These are phyloP conservation scores for Erpobdella octoculata DNA, from an alignment of 2,888 invertebrate species.

Conservation along the genomic window DNA sequence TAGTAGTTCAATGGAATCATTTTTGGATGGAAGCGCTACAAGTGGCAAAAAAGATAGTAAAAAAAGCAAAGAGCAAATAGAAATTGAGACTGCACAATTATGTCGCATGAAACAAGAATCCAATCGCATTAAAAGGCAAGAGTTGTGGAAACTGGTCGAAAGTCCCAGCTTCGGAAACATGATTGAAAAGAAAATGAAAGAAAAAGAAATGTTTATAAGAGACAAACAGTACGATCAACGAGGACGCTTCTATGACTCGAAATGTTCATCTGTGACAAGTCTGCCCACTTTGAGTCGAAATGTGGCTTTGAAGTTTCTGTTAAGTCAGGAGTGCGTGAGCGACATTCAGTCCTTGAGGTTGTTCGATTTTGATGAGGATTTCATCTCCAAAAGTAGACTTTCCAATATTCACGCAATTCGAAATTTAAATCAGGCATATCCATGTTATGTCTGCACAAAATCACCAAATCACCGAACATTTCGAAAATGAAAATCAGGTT, in stretches of 20 bases:
- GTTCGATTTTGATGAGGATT: background rate
- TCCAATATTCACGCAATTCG: background rate
- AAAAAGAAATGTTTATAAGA: conserved; percentile 10
- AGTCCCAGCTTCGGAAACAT: conserved; percentile 1
- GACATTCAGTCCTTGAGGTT: background rate
- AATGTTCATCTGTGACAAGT: background rate
- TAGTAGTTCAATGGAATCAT: too few species aligned
- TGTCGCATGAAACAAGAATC: background rate
- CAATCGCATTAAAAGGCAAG: conserved; percentile 6
- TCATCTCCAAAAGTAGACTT: background rate
- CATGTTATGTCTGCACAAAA: too few species aligned
- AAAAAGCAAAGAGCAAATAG: too few species aligned
- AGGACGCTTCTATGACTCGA: background rate
- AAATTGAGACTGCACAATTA: too few species aligned
- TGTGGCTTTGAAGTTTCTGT: too few species aligned
- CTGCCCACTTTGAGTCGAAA: background rate
- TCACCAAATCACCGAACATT: too few species aligned
- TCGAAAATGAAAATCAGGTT: too few species aligned
- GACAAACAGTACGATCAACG: background rate
- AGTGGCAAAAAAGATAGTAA: too few species aligned
- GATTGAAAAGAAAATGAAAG: conserved; percentile 18
- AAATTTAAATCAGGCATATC: too few species aligned
- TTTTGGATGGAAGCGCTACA: too few species aligned
- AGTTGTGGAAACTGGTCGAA: background rate
- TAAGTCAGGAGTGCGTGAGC: background rate